Base-by-base conservation (phyloP, 2,888 invertebrate species). In the Horisme vitalbata region DNA sequence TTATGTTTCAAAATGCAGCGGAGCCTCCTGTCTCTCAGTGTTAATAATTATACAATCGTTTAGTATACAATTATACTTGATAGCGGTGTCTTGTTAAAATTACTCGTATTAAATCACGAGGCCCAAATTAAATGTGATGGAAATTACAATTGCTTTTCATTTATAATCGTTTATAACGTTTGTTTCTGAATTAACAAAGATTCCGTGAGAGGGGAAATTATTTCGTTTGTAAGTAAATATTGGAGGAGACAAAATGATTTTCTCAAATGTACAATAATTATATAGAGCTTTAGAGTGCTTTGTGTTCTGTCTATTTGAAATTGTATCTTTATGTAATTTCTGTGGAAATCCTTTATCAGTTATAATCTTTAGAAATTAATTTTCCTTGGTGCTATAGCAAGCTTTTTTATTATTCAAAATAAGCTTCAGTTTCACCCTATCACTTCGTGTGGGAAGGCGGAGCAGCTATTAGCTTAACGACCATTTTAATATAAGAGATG, bases 401-500 rank as follows among this genome's bases (percentile, higher is more conserved):
- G 61, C 60, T 63, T 69, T 71, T 75, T 74, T 75, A 69, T 65
- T 71, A 68, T 73, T 75, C 68, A 72, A 75, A 75, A 72, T 74
- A 70, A 74, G 70, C 66, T 65, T 53, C 68, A 63, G 71, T 65
- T 73, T 79, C 77, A 77, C 76, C 78, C 75, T 79, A 80, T 79
- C 79, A 76, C 74, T 63, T 70, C 65, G 74, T 73, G 76, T 66
- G 73, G 64, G 65, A 72, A 79, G 79, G 80, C 79, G 79, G 76
- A 76, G 79, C 69, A 67, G 83, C 84, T 87, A 87, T 87, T 85
- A 88, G 83, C 84, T 82, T 86, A 87, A 87, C 87, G 87, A 85
- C 82, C 81, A 80, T 87, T 88, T 88, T 88, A 85, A 86, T 88
- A 88, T 84, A 80, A 79, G 76, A 86, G 85, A 85, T 86, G 86